Percentiles rank a stretch among this genome's conserved stretches.
These are phyloP conservation scores for Tenthredo notha DNA, from an alignment of 2,888 invertebrate genomes.

Conservation along the genomic window DNA sequence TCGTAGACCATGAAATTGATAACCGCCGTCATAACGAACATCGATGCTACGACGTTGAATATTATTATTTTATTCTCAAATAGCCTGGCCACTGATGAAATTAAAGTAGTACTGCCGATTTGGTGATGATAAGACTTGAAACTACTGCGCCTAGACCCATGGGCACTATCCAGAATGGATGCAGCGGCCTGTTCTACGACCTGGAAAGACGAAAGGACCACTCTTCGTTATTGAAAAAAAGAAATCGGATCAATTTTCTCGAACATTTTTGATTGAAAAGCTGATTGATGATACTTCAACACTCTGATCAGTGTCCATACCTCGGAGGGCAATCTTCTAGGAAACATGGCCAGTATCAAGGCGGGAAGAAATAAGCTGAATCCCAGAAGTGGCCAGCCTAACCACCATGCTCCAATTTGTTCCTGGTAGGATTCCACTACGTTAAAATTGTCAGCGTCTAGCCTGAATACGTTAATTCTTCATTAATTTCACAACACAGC, in stretches of 20 bases:
- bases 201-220: conserved; percentile 63
- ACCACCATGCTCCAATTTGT: conserved; percentile 76
- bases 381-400: conserved; percentile 81
- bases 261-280: neutral
- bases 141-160: conserved; percentile 64
- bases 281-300: neutral
- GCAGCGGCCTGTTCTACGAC: conserved; percentile 81
- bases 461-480: conserved; percentile 58
- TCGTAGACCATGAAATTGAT: conserved; percentile 81
- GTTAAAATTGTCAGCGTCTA: conserved; percentile 69
- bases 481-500: neutral
- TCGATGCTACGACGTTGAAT: conserved; percentile 79
- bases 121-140: conserved; percentile 56
- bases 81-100: conserved; percentile 79
- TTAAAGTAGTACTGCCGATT: conserved; percentile 75
- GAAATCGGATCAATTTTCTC: neutral
- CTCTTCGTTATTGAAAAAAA: conserved; percentile 5
- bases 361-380: conserved; percentile 78
- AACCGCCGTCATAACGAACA: conserved; percentile 80
- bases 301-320: conserved; percentile 60
- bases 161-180: conserved; percentile 79
- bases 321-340: conserved; percentile 79
- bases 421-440: conserved; percentile 68
- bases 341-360: conserved; percentile 80
- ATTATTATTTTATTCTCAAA: conserved; percentile 81